Evolutionary conservation across 2,113 vertebrate genomes (phyloP).

Genomic region (Lophius piscatorius): DNA sequence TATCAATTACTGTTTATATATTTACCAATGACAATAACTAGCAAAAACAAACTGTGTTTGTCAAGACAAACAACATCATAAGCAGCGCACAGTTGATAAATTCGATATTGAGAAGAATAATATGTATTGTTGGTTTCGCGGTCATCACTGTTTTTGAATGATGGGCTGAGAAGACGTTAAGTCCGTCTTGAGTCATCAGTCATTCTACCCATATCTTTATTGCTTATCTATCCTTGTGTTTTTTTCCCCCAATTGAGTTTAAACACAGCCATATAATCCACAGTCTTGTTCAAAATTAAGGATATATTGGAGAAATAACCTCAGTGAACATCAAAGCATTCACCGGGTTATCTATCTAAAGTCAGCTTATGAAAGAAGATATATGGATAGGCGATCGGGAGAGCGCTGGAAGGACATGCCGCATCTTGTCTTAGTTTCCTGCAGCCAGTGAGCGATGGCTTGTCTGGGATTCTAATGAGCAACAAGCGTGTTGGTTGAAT

Average conservation of each 20-base stretch:
- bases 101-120: constrained; percentile 19
- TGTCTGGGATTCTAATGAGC: constrained; percentile 43
- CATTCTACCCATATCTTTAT: constrained; percentile 34
- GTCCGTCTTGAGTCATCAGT: constrained; percentile 9
- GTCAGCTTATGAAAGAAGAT: constrained; percentile 68
- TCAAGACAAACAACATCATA: constrained; percentile 10
- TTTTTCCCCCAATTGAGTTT: constrained; percentile 33
- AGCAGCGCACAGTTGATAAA: constrained; percentile 19
- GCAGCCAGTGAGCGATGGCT: constrained; percentile 11
- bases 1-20: too few species aligned
- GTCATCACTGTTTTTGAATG: constrained; percentile 22
- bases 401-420: constrained; percentile 15
- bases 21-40: constrained; percentile 6
- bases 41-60: constrained; percentile 15
- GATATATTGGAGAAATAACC: constrained; percentile 57
- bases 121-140: constrained; percentile 4
- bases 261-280: constrained; percentile 56
- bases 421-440: constrained; percentile 34
- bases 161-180: constrained; percentile 13
- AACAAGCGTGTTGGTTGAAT: constrained; percentile 3
- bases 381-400: constrained; percentile 52
- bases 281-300: constrained; percentile 65
- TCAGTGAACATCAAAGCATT: constrained; percentile 52
- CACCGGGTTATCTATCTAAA: constrained; percentile 61
- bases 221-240: constrained; percentile 48